Evolutionary conservation across 2,113 vertebrate genomes (phyloP), one percentile per base, ranked within the genome.

Genomic region (Centropus bengalensis): DNA sequence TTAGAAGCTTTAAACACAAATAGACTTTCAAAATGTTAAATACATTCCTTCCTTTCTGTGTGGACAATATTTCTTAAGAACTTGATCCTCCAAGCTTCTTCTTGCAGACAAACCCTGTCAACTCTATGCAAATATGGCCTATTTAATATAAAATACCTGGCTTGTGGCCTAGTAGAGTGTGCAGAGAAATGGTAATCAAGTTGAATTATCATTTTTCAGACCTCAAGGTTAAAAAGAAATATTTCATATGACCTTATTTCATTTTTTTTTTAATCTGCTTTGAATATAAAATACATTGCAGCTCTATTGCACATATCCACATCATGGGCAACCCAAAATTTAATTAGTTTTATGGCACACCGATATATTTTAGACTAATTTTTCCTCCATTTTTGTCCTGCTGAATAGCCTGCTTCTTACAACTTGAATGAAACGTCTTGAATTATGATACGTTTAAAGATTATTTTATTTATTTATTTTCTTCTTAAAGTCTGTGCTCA

Each of bases 191-290:
- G 33, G 67, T 71, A 94, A 94, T 96, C n/a, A n/a, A 78, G 51
- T 38, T 91, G 51, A 89, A 89, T 96, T 86, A 89, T 66, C 26
- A 75, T 66, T 79, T 79, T 91, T 62, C 27, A 86, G 30, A 80
- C 55, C 69, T 75, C 58, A 74, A 55, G 78, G 64, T 94, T 76
- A 90, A 90, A 94, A 82, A 91, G 70, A 85, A 88, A 54, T 63
- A 68, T 71, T 83, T 82, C 8, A 27, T 56, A 42, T 90, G 64
- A 86, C 82, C 36, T 44, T 74, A 63, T 80, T 93, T 93, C 44
- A 42, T 64, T 32, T 56, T 74, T 45, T 71, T 54, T 83, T n/a
- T n/a, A 89, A 80, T 69, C 12, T 76, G 7, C 30, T 23, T 40
- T 30, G 62, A 85, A 60, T 71, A 85, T 75, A 81, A 91, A 94